Percentiles rank a stretch among this genome's conserved stretches.
Evolutionary conservation across 2,797 vertebrate species (phyloP).

Genomic region (Typhlichthys subterraneus): DNA sequence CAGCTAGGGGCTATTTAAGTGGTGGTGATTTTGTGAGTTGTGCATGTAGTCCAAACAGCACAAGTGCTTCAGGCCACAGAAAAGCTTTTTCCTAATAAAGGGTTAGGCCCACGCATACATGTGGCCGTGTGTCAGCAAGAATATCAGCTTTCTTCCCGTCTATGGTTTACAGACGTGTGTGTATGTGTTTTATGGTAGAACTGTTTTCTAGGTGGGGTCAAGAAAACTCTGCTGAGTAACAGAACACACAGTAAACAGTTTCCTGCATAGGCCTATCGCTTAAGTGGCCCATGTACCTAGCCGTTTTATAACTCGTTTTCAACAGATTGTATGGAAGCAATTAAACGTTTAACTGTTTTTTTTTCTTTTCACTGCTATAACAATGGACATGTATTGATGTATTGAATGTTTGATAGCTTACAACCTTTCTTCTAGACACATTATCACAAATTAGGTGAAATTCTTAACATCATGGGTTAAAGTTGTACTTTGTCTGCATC

Average conservation of each 20-base stretch:
- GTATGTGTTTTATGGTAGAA: slow-evolving; percentile 12
- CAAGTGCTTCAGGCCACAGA: slow-evolving; percentile 37
- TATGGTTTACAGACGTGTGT: slow-evolving; percentile 1
- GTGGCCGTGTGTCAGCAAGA: not conserved
- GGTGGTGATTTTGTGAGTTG: not conserved
- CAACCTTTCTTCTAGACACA: not conserved
- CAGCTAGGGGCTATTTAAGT: slow-evolving; percentile 7
- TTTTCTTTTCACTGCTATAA: no score
- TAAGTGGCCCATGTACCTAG: not conserved
- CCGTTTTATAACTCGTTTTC: no score
- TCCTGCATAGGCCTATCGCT: not conserved
- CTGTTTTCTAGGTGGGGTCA: slow-evolving; percentile 13
- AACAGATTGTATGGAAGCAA: no score
- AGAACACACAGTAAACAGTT: slow-evolving; percentile 14
- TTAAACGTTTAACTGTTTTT: no score
- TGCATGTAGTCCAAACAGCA: slow-evolving; percentile 14
- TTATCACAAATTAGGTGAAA: no score
- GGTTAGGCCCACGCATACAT: slow-evolving; percentile 27
- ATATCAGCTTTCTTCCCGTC: slow-evolving; percentile 1
- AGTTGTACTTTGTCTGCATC: no score
- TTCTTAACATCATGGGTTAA: no score
- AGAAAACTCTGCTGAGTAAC: slow-evolving; percentile 13
- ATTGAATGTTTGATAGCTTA: not conserved
- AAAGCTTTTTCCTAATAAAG: slow-evolving; percentile 67
- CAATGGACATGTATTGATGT: not conserved